Evolutionary conservation across 2,113 vertebrate genomes (phyloP).

Genomic region (Mus spicilegus): DNA sequence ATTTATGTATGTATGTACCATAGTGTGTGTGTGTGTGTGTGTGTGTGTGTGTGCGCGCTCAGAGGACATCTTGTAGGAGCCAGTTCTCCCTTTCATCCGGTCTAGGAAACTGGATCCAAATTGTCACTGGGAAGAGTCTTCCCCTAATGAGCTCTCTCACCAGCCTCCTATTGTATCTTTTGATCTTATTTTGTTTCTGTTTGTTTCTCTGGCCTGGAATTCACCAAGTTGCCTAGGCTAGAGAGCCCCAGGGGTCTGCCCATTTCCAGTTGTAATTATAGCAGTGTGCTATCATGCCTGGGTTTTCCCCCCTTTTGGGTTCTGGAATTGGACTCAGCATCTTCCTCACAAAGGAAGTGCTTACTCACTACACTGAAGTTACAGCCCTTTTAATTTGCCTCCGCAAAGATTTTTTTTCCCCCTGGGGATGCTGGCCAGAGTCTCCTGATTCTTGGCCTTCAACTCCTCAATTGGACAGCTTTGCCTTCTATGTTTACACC

Average conservation of each 20-base stretch:
- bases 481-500: neutral
- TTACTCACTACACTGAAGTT: neutral
- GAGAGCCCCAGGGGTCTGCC: neutral
- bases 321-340: neutral
- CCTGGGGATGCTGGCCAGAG: neutral
- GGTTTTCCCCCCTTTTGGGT: too few relatives aligned
- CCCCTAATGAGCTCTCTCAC: neutral
- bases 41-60: accelerated
- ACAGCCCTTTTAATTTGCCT: neutral
- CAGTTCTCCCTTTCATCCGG: neutral
- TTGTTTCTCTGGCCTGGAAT: neutral
- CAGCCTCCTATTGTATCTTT: neutral
- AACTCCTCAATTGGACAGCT: neutral
- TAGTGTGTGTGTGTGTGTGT: neutral
- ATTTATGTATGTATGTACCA: too few relatives aligned
- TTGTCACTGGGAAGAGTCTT: neutral
- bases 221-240: neutral
- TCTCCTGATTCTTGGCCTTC: neutral
- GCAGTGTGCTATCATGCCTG: neutral
- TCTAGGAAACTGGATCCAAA: neutral
- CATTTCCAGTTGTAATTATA: neutral
- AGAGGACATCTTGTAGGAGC: neutral
- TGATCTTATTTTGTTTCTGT: neutral
- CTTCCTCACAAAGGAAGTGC: neutral
- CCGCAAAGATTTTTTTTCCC: neutral